Evolutionary conservation across 2,113 vertebrate species (phyloP).

Genomic region (Notothenia rossii): DNA sequence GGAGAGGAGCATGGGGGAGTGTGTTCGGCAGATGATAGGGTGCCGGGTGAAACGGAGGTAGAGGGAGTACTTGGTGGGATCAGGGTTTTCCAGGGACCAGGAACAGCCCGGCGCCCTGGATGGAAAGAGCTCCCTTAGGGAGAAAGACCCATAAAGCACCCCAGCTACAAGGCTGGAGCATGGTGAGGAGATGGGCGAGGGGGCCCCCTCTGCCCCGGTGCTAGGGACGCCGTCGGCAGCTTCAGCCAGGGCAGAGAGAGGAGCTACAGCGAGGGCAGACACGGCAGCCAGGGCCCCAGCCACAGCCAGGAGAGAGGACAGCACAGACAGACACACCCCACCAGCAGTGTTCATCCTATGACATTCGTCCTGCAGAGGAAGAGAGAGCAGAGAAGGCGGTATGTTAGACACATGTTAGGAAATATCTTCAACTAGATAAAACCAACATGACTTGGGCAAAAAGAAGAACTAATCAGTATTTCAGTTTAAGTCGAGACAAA

Average conservation of each 20-base stretch:
- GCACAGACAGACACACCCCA: constrained; percentile 99
- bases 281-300: constrained; percentile 80
- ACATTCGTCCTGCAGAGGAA: constrained; percentile 92
- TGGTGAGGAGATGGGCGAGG: constrained; percentile 73
- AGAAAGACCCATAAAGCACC: constrained; percentile 98
- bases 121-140: constrained; percentile 97
- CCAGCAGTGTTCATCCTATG: constrained; percentile 99
- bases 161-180: constrained; percentile 97
- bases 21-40: constrained; percentile 91
- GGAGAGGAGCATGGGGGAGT: constrained; percentile 94
- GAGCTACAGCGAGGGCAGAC: constrained; percentile 75
- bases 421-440: constrained; percentile 34
- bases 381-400: constrained; percentile 27
- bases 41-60: constrained; percentile 96
- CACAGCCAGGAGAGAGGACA: constrained; percentile 94
- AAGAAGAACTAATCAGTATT: constrained; percentile 12
- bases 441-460: constrained; percentile 1
- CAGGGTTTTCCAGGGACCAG: constrained; percentile 98
- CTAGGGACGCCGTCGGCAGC: constrained; percentile 85
- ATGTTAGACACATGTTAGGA: constrained; percentile 24
- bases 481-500: neutral
- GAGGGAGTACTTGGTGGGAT: constrained; percentile 98
- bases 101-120: constrained; percentile 93
- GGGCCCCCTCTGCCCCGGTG: constrained; percentile 87
- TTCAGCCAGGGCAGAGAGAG: constrained; percentile 75